Conservation (phyloP, 2,113 vertebrate genomes). For the Progne subis region DNA sequence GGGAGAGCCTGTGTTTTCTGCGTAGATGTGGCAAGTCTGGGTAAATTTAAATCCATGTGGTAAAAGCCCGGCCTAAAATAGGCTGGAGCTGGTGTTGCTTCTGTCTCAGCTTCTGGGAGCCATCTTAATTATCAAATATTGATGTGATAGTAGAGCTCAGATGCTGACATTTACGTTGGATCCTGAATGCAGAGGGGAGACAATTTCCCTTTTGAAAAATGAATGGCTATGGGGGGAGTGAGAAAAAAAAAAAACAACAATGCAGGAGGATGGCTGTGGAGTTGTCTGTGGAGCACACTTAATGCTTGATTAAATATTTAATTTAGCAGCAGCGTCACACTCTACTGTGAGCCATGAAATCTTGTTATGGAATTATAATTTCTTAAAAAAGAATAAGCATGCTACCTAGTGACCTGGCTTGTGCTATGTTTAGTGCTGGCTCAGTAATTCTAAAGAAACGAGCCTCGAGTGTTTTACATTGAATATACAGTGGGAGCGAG, state of each 20-base stretch:
- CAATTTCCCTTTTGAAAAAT: background rate
- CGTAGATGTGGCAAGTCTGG: background rate
- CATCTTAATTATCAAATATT: slow-evolving; percentile 34
- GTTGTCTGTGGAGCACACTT: slow-evolving; percentile 21
- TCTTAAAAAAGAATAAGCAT: background rate
- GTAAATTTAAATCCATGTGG: background rate
- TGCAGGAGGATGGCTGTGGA: background rate
- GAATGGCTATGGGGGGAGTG: background rate
- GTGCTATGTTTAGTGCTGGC: slow-evolving; percentile 16
- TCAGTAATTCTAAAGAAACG: background rate
- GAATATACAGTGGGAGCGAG: background rate
- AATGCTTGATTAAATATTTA: slow-evolving; percentile 60
- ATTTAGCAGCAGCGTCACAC: slow-evolving; percentile 45
- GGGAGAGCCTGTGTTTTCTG: background rate
- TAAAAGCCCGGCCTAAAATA: background rate
- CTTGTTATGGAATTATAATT: slow-evolving; percentile 43
- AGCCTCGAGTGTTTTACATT: background rate
- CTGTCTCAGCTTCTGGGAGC: background rate
- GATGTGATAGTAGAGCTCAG: background rate
- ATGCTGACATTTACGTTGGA: background rate
- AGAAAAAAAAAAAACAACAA: background rate
- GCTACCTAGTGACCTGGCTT: background rate
- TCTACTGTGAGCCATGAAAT: slow-evolving; percentile 48
- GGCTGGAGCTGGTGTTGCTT: background rate
- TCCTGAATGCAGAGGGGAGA: background rate